Conservation (phyloP, 1,140 invertebrate genomes). For the Heliconius eleuchia region DNA sequence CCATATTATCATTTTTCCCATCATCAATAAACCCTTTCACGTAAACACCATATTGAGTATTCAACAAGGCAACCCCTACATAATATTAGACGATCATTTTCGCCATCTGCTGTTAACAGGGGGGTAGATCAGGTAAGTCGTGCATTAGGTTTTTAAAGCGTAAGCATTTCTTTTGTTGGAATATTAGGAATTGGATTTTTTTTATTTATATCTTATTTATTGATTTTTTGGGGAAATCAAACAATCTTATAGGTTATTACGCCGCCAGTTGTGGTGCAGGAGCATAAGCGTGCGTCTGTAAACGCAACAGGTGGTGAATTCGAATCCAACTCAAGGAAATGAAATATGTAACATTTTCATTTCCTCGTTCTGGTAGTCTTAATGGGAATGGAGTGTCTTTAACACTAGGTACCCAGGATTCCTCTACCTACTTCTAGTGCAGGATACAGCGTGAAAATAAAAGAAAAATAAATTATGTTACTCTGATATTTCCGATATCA, state of each 20-base stretch:
- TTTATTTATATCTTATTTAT: not conserved
- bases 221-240: not conserved
- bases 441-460: too few relatives aligned
- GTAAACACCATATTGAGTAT: slow-evolving; percentile 67
- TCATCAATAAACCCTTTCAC: slow-evolving; percentile 67
- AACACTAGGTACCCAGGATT: too few relatives aligned
- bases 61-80: slow-evolving; percentile 49
- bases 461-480: too few relatives aligned
- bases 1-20: slow-evolving; percentile 54
- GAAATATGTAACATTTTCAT: too few relatives aligned
- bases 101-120: slow-evolving; percentile 46
- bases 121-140: slow-evolving; percentile 47
- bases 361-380: too few relatives aligned
- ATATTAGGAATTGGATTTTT: not conserved
- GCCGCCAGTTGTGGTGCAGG: too few relatives aligned
- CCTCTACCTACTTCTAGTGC: too few relatives aligned
- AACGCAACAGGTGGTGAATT: too few relatives aligned
- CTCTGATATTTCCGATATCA: too few relatives aligned
- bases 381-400: too few relatives aligned
- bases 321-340: too few relatives aligned
- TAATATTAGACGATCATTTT: slow-evolving; percentile 44
- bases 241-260: not conserved
- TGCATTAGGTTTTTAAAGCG: slow-evolving; percentile 24
- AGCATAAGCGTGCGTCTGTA: too few relatives aligned
- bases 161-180: not conserved